A percentile compares a stretch with the other conserved stretches of the same genome.
Conservation (phyloP, 2,113 vertebrate species). For the Mystacornis crossleyi region DNA sequence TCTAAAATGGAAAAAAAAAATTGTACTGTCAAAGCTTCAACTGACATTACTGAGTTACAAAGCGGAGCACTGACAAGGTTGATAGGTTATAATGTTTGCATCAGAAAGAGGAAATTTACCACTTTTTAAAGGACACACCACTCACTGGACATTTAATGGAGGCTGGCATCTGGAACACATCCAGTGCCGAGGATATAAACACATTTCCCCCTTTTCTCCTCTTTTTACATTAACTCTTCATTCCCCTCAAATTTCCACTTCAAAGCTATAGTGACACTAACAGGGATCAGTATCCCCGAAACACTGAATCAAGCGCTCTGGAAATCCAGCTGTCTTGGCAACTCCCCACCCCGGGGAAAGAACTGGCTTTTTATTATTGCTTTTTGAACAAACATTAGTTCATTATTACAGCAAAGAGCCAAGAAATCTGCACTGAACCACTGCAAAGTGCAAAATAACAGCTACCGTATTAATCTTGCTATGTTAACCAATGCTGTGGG, state of each 20-base stretch:
- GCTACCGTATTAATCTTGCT: background rate
- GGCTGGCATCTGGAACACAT: background rate
- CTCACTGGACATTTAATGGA: background rate
- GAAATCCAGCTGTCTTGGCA: conserved; percentile 2
- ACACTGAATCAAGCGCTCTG: background rate
- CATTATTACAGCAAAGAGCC: background rate
- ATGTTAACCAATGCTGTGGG: background rate
- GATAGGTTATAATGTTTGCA: background rate
- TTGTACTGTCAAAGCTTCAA: background rate
- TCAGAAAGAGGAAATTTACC: background rate
- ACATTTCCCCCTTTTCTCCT: background rate
- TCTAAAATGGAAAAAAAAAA: background rate
- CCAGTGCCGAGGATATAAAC: background rate
- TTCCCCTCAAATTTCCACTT: background rate
- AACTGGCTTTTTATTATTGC: background rate
- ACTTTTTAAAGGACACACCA: background rate
- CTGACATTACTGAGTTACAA: background rate
- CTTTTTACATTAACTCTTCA: background rate
- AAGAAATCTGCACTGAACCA: conserved; percentile 1
- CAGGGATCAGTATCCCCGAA: background rate
- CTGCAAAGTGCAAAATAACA: background rate
- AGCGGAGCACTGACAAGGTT: background rate
- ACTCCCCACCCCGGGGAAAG: background rate
- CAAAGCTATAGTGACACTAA: background rate
- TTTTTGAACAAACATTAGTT: background rate